phyloP scores from a whole-genome alignment of 2,888 invertebrate genomes.

The Busseola fusca region DNA sequence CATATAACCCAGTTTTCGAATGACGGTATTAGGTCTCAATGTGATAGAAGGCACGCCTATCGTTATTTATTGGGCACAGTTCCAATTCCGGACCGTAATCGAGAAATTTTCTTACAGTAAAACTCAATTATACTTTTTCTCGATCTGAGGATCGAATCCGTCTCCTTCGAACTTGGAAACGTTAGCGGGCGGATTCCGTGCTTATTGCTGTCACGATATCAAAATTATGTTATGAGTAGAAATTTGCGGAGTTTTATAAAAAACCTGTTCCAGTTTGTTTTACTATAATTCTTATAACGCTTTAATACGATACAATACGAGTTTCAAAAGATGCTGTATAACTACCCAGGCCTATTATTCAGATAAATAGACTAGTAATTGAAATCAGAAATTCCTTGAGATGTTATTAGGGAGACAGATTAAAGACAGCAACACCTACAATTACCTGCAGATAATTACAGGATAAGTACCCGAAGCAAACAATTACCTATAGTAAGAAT shows the following conservation, averaged over 20 bases:
- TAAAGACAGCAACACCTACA: not conserved
- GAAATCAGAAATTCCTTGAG: not conserved
- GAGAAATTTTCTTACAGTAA: constrained; percentile 57
- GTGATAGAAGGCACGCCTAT: constrained; percentile 57
- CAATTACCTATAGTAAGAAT: not conserved
- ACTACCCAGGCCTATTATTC: not conserved
- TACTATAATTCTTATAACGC: not conserved
- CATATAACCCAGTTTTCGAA: constrained; percentile 55
- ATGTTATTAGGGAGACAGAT: too few species aligned
- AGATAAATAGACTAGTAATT: not conserved
- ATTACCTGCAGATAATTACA: constrained; percentile 2
- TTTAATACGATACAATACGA: not conserved
- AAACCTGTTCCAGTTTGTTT: not conserved
- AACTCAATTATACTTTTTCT: constrained; percentile 60
- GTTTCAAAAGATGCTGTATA: not conserved
- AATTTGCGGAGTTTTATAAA: not conserved
- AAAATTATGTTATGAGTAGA: constrained; percentile 16
- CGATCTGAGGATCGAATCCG: constrained; percentile 21
- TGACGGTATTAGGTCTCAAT: constrained; percentile 53
- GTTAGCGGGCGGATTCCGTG: constrained; percentile 2
- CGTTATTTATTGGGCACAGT: constrained; percentile 60
- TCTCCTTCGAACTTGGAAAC: constrained; percentile 27
- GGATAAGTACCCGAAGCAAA: constrained; percentile 4
- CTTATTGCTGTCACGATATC: constrained; percentile 24
- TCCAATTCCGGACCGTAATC: constrained; percentile 55